Evolutionary conservation across 2,113 vertebrate species (phyloP), one percentile per base, ranked within the genome.

Genomic region (Corvus cornix): DNA sequence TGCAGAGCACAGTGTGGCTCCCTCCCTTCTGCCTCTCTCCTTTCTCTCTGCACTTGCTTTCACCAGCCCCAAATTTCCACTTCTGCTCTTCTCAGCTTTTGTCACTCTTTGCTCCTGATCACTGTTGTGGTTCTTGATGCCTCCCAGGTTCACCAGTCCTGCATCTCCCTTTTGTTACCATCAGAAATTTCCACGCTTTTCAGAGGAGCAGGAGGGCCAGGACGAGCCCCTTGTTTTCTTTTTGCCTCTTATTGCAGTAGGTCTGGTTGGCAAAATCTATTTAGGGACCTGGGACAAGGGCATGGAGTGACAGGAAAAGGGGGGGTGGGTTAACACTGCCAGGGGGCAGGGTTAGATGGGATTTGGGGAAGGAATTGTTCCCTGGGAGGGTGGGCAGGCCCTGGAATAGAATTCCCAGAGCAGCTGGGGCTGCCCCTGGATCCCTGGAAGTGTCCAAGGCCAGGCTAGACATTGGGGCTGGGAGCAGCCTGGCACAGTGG

Each of bases 281-380:
- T 21, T 1, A 4, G 17, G 20, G 49, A 11, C 10, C 20, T 58
- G 9, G 37, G 46, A 13, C 14, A 35, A 58, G 26, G 35, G 21
- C 5, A 1, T 27, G 51, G 51, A 66, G 18, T 3, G 51, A 4
- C 27, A 33, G 37, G 20, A 41, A 3, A 17, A 30, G 30, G 16
- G 11, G 11, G 27, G 22, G 5, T 6, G 33, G 9, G 1, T 64
- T 27, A 11, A 26, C 0, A 43, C 11, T 10, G 9, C 5, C 3
- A 22, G 58, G 51, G 43, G 17, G 11, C 6, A 33, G 58, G 31
- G 17, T 6, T 27, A 1, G 31, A 13, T 31, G 41, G 20, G 43
- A 31, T 31, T 0, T 19, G 16, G 0, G 3, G 10, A 0, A 58
- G 67, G 2, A 88, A 44, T 73, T 27, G 0, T 6, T 73, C 17